Evolutionary conservation across 2,113 vertebrate genomes (phyloP).

Genomic region (Theristicus caerulescens): DNA sequence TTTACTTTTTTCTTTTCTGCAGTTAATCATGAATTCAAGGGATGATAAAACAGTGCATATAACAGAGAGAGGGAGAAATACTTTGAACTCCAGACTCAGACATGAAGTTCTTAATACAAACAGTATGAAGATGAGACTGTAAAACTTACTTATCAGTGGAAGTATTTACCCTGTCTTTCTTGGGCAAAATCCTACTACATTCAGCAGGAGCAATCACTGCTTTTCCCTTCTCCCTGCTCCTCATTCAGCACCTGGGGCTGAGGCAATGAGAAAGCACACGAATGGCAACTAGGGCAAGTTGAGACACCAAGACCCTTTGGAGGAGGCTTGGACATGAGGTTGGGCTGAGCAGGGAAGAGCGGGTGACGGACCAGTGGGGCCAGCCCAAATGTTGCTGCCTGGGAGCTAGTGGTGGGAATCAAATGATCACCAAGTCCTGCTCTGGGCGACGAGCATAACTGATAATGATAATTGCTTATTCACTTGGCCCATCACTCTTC

Average conservation of each 20-base stretch:
- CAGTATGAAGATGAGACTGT: neutral
- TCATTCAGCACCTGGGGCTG: neutral
- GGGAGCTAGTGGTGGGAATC: neutral
- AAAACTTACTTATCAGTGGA: neutral
- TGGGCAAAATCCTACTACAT: neutral
- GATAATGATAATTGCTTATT: neutral
- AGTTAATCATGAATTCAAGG: neutral
- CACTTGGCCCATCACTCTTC: neutral
- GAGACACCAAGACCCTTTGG: neutral
- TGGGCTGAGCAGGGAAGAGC: neutral
- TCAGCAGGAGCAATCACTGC: neutral
- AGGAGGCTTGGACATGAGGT: neutral
- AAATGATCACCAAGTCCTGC: neutral
- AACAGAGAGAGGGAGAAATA: neutral
- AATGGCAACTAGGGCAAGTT: fast-evolving
- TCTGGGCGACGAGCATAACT: fast-evolving
- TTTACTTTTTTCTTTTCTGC: neutral
- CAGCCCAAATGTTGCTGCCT: neutral
- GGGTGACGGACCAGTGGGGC: no score
- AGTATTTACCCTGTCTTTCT: neutral
- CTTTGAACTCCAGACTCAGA: neutral
- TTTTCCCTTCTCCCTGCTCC: neutral
- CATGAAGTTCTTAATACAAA: neutral
- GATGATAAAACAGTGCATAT: neutral
- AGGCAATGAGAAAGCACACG: neutral